Evolutionary conservation across 1,140 invertebrate species (phyloP), one percentile per base, ranked within the genome.

Genomic region (Mercenaria mercenaria): DNA sequence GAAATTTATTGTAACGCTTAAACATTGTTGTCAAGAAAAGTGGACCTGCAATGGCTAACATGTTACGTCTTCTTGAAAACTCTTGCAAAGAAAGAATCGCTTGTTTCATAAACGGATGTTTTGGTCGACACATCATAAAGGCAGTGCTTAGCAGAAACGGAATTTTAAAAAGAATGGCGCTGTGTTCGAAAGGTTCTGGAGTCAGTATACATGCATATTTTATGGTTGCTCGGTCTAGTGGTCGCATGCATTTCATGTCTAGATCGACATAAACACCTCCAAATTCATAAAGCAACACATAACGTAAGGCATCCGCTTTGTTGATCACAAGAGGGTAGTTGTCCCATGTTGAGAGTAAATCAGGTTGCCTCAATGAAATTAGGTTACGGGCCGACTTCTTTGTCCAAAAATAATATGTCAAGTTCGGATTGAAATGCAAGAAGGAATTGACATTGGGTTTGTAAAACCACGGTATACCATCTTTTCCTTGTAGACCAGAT

Each of bases 381-480:
- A 84, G 23, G 61, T 84, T 0, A 4, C 81, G 37, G 1, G 61
- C 29, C 2, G 50, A n/a, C 13, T 15, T 34, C 3, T 84, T 39
- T 18, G 81, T 84, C 81, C 81, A 84, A 23, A 84, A 69, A 52
- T 84, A 84, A 69, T 84, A 84, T 10, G 59, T 69, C 81, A 61
- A 84, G 15, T 69, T 50, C n/a, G 81, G 81, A 37, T 84, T 67
- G 39, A 47, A 32, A 34, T 86, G 15, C 2, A 52, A 11, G 34
- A 86, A 86, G 23, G 83, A 74, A 32, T 76, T 39, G 1, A 86
- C 39, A 39, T 52, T 37, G 26, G 15, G 10, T 41, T 29, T 39
- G 37, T 56, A 86, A 2, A 26, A 18, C 0, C 15, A 15, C 41
- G 83, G 83, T 6, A 86, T 41, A 56, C 26, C 59, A 64, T 20